Base-by-base conservation (phyloP, 2,113 vertebrate species). In the Alosa alosa region DNA sequence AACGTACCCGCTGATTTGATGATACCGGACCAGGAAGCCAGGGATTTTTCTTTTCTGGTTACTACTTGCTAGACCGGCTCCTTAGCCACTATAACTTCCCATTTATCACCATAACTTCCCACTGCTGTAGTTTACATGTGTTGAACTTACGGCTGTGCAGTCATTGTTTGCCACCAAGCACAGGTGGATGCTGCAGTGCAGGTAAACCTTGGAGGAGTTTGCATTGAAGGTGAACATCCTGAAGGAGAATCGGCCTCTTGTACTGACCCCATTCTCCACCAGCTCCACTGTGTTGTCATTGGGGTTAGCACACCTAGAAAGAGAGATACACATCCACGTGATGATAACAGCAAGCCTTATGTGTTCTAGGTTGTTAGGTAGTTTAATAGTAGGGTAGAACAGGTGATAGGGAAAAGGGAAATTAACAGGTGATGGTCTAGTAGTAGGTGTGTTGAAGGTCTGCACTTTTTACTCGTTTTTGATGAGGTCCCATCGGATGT, bases 151-250 rank as follows among this genome's bases (percentile, higher is more conserved):
- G 4, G 41, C 41, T 44, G 86, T 46, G 84, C 94, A 95, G 60
- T 84, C 47, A 17, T 88, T 87, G 1, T 81, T 0, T 0, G 6
- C 41, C 49, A 84, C 4, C 57, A 92, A 88, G 88, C 94, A 95
- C 64, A 95, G 89, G 55, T 92, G 91, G 57, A 94, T 47, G 6
- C 87, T 55, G 46, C 94, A 95, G 90, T 96, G 93, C 82, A 95
- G 55, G 85, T 86, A 95, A 68, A 95, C 64, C 7, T 85, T 83
- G 7, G 89, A 36, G 64, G 86, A 86, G 9, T 86, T 86, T 72
- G n/a, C 3, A 4, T 50, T 86, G 60, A 94, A 95, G 1, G 83
- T 87, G 85, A 95, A 95, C 89, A 93, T 92, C 5, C 4, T 87
- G 89, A 95, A 95, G 83, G 94, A 93, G 90, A 95, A 95, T 31